Evolutionary conservation across 2,113 vertebrate genomes (phyloP).

Genomic region (Suncus etruscus): DNA sequence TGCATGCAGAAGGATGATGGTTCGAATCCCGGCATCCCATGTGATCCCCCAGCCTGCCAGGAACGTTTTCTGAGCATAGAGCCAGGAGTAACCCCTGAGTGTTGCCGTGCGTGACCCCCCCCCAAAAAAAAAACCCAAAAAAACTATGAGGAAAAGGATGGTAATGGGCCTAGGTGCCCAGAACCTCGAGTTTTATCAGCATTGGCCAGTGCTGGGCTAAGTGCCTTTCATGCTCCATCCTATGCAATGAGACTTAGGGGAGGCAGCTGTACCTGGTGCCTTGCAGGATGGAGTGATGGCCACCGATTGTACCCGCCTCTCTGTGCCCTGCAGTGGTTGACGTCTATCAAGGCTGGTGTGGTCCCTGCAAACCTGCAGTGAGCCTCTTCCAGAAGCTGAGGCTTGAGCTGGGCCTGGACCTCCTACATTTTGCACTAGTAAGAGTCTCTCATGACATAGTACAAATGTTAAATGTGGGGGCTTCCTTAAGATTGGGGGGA

Average conservation of each 20-base stretch:
- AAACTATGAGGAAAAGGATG: neutral
- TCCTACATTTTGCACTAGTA: constrained; percentile 95
- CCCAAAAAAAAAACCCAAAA: too few relatives aligned
- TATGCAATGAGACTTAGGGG: too few relatives aligned
- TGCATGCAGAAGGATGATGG: too few relatives aligned
- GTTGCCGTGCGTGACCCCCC: too few relatives aligned
- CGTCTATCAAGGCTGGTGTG: constrained; percentile 95
- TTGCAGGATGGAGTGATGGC: neutral
- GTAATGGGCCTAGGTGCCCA: neutral
- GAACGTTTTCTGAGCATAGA: too few relatives aligned
- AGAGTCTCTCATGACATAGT: constrained; percentile 74
- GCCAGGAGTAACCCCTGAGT: too few relatives aligned
- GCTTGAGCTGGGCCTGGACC: constrained; percentile 91
- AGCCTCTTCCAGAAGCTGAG: constrained; percentile 95
- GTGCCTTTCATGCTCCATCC: too few relatives aligned
- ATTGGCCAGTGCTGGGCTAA: neutral
- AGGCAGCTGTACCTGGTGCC: too few relatives aligned
- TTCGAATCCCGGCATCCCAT: too few relatives aligned
- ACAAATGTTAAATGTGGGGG: too few relatives aligned
- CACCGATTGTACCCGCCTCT: neutral
- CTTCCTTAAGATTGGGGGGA: too few relatives aligned
- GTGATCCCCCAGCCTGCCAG: too few relatives aligned
- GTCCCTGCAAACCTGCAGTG: constrained; percentile 94
- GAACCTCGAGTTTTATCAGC: neutral
- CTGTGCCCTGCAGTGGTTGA: constrained; percentile 90